phyloP scores from a whole-genome alignment of 1,140 invertebrate species.

The Amphibalanus amphitrite region DNA sequence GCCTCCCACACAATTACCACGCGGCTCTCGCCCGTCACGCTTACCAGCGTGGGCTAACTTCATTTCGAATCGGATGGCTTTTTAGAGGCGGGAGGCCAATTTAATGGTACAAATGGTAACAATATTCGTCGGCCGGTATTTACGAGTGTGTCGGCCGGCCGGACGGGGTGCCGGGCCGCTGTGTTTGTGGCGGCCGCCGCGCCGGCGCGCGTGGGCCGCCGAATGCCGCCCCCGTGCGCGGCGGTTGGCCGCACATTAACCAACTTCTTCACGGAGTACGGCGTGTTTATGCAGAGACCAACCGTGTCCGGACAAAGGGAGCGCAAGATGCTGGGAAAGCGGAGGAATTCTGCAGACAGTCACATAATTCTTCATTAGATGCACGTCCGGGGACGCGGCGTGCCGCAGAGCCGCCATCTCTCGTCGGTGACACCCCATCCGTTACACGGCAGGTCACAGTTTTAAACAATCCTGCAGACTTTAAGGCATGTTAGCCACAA shows the following conservation, averaged over 20 bases:
- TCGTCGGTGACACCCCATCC: background rate
- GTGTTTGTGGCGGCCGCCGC: background rate
- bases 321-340: background rate
- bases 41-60: background rate
- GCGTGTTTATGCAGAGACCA: background rate
- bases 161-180: no score
- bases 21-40: no score
- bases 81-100: background rate
- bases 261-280: background rate
- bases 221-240: no score
- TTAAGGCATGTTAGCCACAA: background rate
- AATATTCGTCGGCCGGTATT: background rate
- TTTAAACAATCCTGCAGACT: constrained; percentile 1
- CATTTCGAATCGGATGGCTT: background rate
- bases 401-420: background rate
- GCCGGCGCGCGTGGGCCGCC: background rate
- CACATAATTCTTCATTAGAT: background rate
- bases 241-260: background rate
- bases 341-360: background rate
- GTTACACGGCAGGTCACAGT: background rate
- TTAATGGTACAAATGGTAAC: constrained; percentile 2
- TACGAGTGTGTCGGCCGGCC: background rate
- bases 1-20: no score
- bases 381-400: background rate
- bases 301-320: background rate